phyloP scores from a whole-genome alignment of 2,797 vertebrate species.

The Muscicapa striata region DNA sequence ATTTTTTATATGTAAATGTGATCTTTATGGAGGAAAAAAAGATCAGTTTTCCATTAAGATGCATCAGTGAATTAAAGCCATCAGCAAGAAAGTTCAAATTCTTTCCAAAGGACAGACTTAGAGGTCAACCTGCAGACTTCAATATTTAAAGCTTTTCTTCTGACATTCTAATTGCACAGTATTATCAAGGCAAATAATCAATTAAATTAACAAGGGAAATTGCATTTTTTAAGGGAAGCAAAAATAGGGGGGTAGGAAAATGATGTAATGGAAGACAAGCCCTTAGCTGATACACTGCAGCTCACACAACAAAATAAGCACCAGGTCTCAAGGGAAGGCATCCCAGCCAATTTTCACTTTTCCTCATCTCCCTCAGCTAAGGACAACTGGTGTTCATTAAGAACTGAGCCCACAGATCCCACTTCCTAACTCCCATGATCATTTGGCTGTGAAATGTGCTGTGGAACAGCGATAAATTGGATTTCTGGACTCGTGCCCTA shows the following conservation, averaged over 20 bases:
- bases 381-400: neutral
- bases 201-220: neutral
- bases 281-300: neutral
- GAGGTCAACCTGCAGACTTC: constrained; percentile 11
- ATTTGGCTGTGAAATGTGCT: neutral
- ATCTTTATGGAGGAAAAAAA: neutral
- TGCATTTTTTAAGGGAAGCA: neutral
- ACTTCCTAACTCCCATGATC: neutral
- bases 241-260: neutral
- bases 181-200: constrained; percentile 15
- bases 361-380: neutral
- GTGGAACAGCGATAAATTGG: neutral
- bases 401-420: neutral
- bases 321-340: neutral
- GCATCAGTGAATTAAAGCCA: constrained; percentile 13
- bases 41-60: constrained; percentile 19
- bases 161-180: neutral
- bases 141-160: neutral
- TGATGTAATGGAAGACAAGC: neutral
- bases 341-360: neutral
- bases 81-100: neutral
- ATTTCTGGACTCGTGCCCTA: neutral
- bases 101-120: neutral
- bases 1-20: constrained; percentile 6
- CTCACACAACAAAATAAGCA: neutral